Evolutionary conservation across 2,888 invertebrate species (phyloP), one percentile per base, ranked within the genome.

Genomic region (Leucoma salicis): DNA sequence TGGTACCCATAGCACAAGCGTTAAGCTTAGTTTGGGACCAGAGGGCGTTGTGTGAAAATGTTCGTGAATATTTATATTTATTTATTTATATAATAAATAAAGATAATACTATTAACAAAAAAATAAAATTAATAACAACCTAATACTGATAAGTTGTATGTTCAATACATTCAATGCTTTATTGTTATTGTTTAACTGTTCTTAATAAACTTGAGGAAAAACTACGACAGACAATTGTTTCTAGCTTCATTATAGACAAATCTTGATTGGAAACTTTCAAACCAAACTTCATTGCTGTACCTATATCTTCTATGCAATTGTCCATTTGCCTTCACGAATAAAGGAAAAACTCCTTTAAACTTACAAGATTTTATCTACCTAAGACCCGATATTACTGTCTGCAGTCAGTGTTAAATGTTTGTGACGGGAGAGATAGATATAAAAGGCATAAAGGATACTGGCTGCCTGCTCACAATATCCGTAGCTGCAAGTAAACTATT

Each of bases 331-430:
- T 47, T 60, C 53, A 57, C 63, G 61, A 61, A 63, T 66, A 67
- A 65, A 62, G 49, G 56, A 46, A 55, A 62, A 61, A 56, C 59
- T 62, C 55, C 53, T 58, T 56, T 16, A 59, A 68, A 70, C 67
- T 69, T 57, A 63, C 64, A 66, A 71, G 74, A 76, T 78, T 70
- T 71, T 61, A 62, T 61, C 56, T 53, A 47, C 51, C 40, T 51
- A 46, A 66, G 71, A 72, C 74, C 69, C 71, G 62, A 74, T 78
- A 76, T 72, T 68, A 67, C 69, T 64, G 77, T 74, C 78, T 77
- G 73, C 62, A 61, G 73, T 73, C 77, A 69, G 75, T 73, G 75
- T 73, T 75, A 78, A 77, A 75, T 71, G 78, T 70, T 74, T 72
- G 74, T 70, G 72, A 74, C 71, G 69, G 66, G 52, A 44, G 47